Conservation (phyloP, 2,113 vertebrate species). For the Aramus guarauna region DNA sequence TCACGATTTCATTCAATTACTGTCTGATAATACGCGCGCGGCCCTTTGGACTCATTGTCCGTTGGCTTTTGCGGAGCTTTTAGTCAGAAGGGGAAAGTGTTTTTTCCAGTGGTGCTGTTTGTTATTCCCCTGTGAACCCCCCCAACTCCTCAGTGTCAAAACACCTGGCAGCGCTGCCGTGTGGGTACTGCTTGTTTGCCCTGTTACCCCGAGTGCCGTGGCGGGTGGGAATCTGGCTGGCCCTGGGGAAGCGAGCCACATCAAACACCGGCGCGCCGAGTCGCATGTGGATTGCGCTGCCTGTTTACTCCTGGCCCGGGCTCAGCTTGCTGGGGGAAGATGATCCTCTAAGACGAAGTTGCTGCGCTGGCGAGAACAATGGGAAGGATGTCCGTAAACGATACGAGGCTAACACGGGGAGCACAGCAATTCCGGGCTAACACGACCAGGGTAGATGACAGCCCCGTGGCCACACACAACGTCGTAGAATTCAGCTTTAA, state of each 20-base stretch:
- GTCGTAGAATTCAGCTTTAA: neutral
- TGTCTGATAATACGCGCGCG: neutral
- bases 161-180: neutral
- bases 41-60: neutral
- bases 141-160: neutral
- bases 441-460: neutral
- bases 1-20: neutral
- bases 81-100: neutral
- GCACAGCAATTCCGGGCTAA: neutral
- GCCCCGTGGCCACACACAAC: neutral
- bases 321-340: neutral
- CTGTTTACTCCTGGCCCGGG: neutral
- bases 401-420: rapidly evolving
- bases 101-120: neutral
- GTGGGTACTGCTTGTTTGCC: neutral
- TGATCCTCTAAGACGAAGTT: neutral
- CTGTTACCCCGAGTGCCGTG: neutral
- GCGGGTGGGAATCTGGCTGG: neutral
- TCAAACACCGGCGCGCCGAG: rapidly evolving
- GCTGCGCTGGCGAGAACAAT: rapidly evolving
- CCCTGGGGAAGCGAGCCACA: neutral
- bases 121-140: neutral
- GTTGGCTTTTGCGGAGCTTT: neutral
- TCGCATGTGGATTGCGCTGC: neutral
- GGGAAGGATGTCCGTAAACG: neutral